Base-by-base conservation (phyloP, 1,140 invertebrate genomes). In the Hesperophylax magnus region DNA sequence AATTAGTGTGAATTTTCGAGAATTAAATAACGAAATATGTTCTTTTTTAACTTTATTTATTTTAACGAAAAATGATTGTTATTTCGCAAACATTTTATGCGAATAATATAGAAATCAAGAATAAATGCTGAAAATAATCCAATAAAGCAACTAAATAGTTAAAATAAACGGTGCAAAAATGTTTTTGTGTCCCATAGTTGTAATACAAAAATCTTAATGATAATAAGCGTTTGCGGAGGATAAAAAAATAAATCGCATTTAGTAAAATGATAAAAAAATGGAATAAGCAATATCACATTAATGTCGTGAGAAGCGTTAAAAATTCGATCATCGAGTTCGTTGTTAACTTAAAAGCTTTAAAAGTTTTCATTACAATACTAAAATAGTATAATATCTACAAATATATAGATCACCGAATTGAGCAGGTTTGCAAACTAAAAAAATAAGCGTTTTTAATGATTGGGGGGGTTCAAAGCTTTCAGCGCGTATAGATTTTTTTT, bases 271-370 rank as follows among this genome's bases (percentile, higher is more conserved):
- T 8, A 39, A 39, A 15, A 69, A 79, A 82, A 39, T 74, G 77
- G 56, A 78, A 82, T 67, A 82, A 79, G 65, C 67, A 53, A 79
- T 47, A 65, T 67, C 60, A 39, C 34, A 39, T 9, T 6, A 76
- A 52, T 78, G 31, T 31, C 75, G 79, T 78, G 11, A 80, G 80
- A 83, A 83, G 79, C 82, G 71, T 80, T 77, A 80, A 39, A 39
- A 65, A 65, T 79, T 83, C 82, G 82, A 80, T 83, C 82, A 79
- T 81, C 78, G 52, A 47, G 24, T 78, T 74, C 71, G 71, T 74
- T 56, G 22, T 14, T 67, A n/a, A 61, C 22, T 69, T 79, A 79
- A 79, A 79, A 79, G 78, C 78, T 61, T 71, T 53, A 18, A 75
- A 39, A 39, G 34, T n/a, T n/a, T 77, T 61, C 54, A 6, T 39